Evolutionary conservation across 2,888 invertebrate genomes (phyloP), one percentile per base, ranked within the genome.

Genomic region (Prostheceraeus crozeri): DNA sequence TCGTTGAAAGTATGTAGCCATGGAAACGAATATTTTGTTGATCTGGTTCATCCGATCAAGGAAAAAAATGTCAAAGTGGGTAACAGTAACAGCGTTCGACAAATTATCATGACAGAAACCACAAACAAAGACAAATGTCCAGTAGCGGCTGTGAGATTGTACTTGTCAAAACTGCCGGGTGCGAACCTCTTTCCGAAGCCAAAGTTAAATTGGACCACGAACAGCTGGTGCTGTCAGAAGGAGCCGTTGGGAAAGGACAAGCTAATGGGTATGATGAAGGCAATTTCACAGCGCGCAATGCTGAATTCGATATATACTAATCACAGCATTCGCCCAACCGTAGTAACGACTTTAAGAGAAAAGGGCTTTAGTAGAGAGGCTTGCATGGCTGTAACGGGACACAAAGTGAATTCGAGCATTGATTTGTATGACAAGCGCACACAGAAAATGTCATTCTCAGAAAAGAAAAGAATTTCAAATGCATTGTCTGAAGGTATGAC

Each of bases 41-140:
- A 51, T 40, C 23, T 51, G 8, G 19, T 10, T 14, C 16, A 51
- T 8, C 21, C 16, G 6, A 28, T 33, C 11, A 6, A 14, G 19
- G 52, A 51, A 51, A 51, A 51, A 27, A 51, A 51, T 27, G 27
- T 27, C 4, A 6, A 14, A 8, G 14, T 8, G 8, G 6, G 4
- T 4, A 51, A 40, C n/a, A 14, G 14, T 10, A 51, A 6, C 33
- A 30, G 8, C 6, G n/a, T 33, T 16, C 16, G 25, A n/a, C 28
- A 51, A n/a, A 51, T 51, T 14, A 27, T 28, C 14, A 51, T 51
- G 28, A 14, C 36, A 8, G 14, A 16, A 8, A 40, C 40, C 19
- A 16, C 52, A 40, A 27, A 4, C 6, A 16, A 6, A 40, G 52
- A 51, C 33, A 51, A 16, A 4, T 51, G 52, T 51, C 52, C 52